Percentiles rank a stretch among this genome's conserved stretches.
Evolutionary conservation across 2,888 invertebrate species (phyloP).

Genomic region (Tinea semifulvella): DNA sequence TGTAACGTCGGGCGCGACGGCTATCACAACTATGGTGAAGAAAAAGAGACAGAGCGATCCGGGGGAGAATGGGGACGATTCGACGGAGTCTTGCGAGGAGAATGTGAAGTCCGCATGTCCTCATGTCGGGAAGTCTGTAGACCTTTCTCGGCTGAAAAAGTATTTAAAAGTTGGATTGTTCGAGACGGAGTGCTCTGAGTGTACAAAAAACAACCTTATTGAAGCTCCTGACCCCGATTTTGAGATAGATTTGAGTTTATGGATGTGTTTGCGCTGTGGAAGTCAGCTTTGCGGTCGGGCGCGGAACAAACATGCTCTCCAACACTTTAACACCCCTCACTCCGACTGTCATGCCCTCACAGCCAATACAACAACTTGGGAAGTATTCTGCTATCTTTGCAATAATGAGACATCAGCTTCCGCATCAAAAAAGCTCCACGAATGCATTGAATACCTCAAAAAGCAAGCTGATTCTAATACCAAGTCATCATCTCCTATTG

Average conservation of each 20-base stretch:
- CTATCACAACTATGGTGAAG: conserved; percentile 70
- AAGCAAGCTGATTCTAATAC: conserved; percentile 52
- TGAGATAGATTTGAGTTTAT: conserved; percentile 65
- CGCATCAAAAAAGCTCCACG: conserved; percentile 72
- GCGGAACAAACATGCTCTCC: conserved; percentile 74
- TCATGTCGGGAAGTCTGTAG: conserved; percentile 76
- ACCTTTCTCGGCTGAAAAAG: conserved; percentile 68
- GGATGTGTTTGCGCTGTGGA: conserved; percentile 87
- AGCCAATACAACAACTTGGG: conserved; percentile 75
- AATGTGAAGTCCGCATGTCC: conserved; percentile 70
- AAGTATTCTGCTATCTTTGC: conserved; percentile 83
- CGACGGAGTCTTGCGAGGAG: conserved; percentile 79
- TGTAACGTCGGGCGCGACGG: conserved; percentile 29
- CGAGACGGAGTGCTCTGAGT: conserved; percentile 65
- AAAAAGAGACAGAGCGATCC: conserved; percentile 78
- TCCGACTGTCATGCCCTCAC: conserved; percentile 80
- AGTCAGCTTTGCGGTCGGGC: conserved; percentile 77
- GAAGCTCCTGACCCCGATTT: conserved; percentile 52
- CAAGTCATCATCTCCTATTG: conserved; percentile 45
- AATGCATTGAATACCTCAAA: conserved; percentile 78
- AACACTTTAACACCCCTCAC: conserved; percentile 78
- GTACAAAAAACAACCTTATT: conserved; percentile 57
- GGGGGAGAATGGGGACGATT: conserved; percentile 69
- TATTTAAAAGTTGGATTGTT: conserved; percentile 60
- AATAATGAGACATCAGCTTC: conserved; percentile 72